Evolutionary conservation across 2,113 vertebrate species (phyloP).

Genomic region (Plecturocebus donacophilus): DNA sequence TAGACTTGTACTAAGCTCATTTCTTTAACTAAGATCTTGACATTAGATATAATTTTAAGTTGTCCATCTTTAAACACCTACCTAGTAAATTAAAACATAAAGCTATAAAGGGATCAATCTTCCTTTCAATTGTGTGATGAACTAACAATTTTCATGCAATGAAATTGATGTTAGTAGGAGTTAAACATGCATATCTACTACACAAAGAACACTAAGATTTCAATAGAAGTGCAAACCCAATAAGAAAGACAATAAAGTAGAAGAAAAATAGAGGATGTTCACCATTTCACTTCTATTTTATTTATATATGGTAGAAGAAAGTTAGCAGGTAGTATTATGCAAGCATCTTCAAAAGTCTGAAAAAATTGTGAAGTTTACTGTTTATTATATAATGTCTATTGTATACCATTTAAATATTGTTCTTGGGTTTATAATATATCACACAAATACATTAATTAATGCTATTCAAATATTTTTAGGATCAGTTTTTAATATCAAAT

Average conservation of each 20-base stretch:
- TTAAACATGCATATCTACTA: conserved; percentile 46
- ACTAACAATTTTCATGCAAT: conserved; percentile 42
- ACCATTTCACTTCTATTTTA: not conserved
- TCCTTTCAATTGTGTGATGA: conserved; percentile 43
- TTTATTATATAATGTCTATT: not conserved
- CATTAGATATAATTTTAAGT: conserved; percentile 41
- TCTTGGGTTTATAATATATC: not conserved
- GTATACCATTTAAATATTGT: not conserved
- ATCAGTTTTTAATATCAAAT: conserved; percentile 13
- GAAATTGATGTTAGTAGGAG: conserved; percentile 30
- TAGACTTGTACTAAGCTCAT: conserved; percentile 37
- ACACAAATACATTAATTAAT: conserved; percentile 16
- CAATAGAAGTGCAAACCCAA: conserved; percentile 23
- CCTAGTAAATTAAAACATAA: conserved; percentile 13
- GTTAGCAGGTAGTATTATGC: not conserved
- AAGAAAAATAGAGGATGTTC: conserved; percentile 40
- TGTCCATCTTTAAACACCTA: conserved; percentile 36
- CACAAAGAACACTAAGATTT: conserved; percentile 66
- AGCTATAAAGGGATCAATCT: not conserved
- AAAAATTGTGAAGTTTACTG: not conserved
- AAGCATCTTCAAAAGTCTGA: not conserved
- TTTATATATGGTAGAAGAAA: conserved; percentile 9
- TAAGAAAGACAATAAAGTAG: not conserved
- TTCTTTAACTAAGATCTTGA: conserved; percentile 54
- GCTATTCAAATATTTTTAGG: not conserved